Percentiles rank a stretch among this genome's conserved stretches.
Conservation (phyloP, 1,140 invertebrate species). For the Limonius californicus region DNA sequence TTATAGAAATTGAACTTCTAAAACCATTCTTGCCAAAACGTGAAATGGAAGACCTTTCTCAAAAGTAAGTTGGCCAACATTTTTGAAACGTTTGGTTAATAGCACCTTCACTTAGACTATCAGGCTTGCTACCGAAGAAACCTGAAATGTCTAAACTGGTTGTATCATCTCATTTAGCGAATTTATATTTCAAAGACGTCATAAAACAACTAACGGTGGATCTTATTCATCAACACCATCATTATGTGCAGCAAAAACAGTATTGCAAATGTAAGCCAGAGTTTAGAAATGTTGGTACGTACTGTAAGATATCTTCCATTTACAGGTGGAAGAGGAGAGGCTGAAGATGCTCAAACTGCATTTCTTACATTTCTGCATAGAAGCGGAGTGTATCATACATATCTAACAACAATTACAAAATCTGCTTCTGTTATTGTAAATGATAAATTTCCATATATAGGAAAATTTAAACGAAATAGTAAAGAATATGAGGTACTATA, state of each 20-base stretch:
- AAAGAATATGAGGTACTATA: not conserved
- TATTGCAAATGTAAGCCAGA: not conserved
- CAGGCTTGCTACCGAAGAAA: not conserved
- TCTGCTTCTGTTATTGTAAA: constrained; percentile 25
- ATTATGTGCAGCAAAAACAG: constrained; percentile 11
- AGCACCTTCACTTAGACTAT: not conserved
- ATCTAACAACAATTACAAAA: constrained; percentile 29
- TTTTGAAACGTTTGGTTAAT: too few species aligned
- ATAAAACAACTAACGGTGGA: constrained; percentile 22
- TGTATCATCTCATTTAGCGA: constrained; percentile 17
- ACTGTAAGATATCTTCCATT: too few species aligned
- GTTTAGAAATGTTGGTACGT: too few species aligned
- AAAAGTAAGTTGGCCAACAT: constrained; percentile 24
- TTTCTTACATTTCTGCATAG: constrained; percentile 35
- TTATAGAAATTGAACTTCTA: constrained; percentile 37
- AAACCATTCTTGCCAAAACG: constrained; percentile 28
- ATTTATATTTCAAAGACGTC: constrained; percentile 23
- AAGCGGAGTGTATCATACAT: constrained; percentile 33
- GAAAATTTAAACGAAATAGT: not conserved
- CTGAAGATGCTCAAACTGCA: constrained; percentile 11
- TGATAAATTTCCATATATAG: constrained; percentile 26
- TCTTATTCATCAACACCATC: constrained; percentile 22
- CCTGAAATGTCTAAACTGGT: not conserved
- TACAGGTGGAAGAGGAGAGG: too few species aligned
- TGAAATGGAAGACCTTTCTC: constrained; percentile 31